Base-by-base conservation (phyloP, 2,888 invertebrate genomes). In the Parelbella ahira region DNA sequence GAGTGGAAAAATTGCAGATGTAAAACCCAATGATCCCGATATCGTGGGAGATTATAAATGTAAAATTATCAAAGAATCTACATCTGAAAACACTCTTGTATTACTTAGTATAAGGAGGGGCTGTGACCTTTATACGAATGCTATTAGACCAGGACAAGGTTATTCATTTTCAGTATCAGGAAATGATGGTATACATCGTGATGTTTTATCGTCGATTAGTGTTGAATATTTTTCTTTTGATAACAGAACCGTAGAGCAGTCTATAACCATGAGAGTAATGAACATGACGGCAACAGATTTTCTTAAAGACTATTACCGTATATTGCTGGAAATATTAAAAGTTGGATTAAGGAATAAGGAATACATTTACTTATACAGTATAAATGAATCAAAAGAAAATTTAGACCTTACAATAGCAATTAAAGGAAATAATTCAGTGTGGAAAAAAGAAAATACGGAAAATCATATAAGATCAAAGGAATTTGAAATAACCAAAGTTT, bases 21-120 rank as follows among this genome's bases (percentile, higher is more conserved):
- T 98, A 0, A 94, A 93, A 75, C 98, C 98, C 0, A 94, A 95
- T 63, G 98, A 98, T 83, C 92, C 93, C 0, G 98, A 98, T 70
- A 90, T 91, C n/a, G 91, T 92, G 36, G 98, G 97, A 2, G 93
- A 96, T 61, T 98, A 97, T 65, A 92, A 90, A 60, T 98, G 98
- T 68, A 92, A 92, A 66, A 91, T 97, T 49, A 78, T 95, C 87
- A 74, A 91, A 93, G 67, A 87, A 90, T 57, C 92, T 86, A 73
- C 91, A 76, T 65, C 90, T 83, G 54, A 91, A 87, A 75, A 61
- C 50, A 84, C 91, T 6, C 67, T 88, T 33, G 89, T 90, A 0
- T 77, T 93, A 23, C 81, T 95, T 7, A 90, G 88, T 34, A 94
- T 98, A 39, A 92, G 92, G 30, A 88, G 89, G 38, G 93, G 91